These are phyloP conservation scores for Tonatia bakeri DNA, from an alignment of 2,113 vertebrate genomes.

Conservation along the genomic window DNA sequence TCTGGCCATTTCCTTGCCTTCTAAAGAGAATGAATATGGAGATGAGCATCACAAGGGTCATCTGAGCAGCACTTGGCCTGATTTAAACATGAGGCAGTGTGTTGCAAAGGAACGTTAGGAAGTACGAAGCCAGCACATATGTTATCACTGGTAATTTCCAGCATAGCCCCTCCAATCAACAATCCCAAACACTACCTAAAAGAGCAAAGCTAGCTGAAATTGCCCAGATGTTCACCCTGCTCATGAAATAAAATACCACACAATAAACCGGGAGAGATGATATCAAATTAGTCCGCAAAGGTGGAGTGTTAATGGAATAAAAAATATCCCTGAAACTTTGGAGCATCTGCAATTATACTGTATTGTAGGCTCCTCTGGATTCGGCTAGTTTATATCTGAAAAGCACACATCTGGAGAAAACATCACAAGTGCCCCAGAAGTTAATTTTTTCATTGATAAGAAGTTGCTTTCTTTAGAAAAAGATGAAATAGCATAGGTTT, in stretches of 20 bases:
- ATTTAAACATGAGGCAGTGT: neutral
- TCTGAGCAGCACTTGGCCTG: neutral
- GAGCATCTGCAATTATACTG: accelerated
- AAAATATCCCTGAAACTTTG: neutral
- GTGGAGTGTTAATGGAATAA: neutral
- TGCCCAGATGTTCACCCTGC: neutral
- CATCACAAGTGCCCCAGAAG: neutral
- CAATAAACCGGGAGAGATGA: neutral
- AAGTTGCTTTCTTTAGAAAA: neutral
- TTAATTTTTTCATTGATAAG: neutral
- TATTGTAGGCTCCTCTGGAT: neutral
- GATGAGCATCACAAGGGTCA: neutral
- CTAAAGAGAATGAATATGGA: neutral
- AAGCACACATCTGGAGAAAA: neutral
- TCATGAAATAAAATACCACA: conserved; percentile 11
- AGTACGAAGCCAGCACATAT: neutral
- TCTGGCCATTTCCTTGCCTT: neutral
- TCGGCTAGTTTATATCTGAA: neutral
- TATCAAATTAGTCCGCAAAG: neutral
- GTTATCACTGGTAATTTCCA: neutral
- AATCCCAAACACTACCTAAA: neutral
- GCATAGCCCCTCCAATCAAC: neutral
- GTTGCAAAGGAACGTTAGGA: neutral
- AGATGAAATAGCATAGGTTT: neutral
- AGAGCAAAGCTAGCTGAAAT: conserved; percentile 19